phyloP scores from a whole-genome alignment of 2,113 vertebrate species.

The Antechinus stuartii region DNA sequence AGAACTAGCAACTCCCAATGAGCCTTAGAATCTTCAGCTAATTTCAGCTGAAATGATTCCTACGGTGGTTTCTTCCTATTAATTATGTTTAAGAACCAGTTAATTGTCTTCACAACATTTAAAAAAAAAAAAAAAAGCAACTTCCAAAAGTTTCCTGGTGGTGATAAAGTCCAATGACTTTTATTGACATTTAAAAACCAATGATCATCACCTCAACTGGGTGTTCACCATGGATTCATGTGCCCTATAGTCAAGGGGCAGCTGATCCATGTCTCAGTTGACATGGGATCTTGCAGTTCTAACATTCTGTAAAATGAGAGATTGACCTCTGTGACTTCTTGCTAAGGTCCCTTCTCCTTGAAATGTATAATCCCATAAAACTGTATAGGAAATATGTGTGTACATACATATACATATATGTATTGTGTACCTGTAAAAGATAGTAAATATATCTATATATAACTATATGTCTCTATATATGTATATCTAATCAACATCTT shows the following conservation, averaged over 20 bases:
- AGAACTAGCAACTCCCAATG: conserved; percentile 46
- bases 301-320: background rate
- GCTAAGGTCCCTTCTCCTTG: background rate
- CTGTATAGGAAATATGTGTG: background rate
- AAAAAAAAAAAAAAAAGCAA: conserved; percentile 27
- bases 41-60: conserved; percentile 58
- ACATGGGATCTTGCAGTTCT: rapidly evolving
- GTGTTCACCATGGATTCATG: rapidly evolving
- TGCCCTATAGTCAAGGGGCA: background rate
- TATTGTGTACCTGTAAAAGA: too few relatives aligned
- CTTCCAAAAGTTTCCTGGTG: conserved; percentile 32
- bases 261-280: rapidly evolving
- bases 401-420: too few relatives aligned
- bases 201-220: rapidly evolving
- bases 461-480: too few relatives aligned
- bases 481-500: too few relatives aligned
- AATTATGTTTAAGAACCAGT: conserved; percentile 43
- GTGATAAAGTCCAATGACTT: background rate
- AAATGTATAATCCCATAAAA: background rate
- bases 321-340: background rate
- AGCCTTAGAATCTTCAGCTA: conserved; percentile 48
- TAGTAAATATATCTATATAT: too few relatives aligned
- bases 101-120: conserved; percentile 41
- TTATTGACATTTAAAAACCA: background rate
- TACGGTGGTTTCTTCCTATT: conserved; percentile 41